Percentiles rank a stretch among this genome's conserved stretches.
Conservation (phyloP, 2,797 vertebrate species). For the Rhinichthys osculus region DNA sequence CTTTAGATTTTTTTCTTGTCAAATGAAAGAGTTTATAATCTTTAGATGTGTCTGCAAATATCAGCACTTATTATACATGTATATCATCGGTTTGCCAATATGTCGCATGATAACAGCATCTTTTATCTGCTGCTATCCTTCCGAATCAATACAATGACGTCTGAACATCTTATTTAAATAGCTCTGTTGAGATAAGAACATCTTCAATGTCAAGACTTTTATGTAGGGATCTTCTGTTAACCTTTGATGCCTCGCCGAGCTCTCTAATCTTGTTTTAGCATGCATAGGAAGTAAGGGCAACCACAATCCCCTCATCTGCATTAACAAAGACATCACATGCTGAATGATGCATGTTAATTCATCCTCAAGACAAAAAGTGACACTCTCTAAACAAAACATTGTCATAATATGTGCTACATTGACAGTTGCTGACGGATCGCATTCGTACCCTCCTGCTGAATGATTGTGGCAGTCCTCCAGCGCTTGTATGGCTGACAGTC, state of each 20-base stretch:
- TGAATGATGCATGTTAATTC: slow-evolving; percentile 47
- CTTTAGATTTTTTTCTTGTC: background rate
- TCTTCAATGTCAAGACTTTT: slow-evolving; percentile 35
- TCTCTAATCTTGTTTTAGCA: slow-evolving; percentile 48
- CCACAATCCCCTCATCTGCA: slow-evolving; percentile 34
- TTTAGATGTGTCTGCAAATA: background rate
- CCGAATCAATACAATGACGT: slow-evolving; percentile 15
- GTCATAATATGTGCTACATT: background rate
- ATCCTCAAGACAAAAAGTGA: slow-evolving; percentile 33
- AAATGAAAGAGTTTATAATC: background rate
- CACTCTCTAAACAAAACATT: slow-evolving; percentile 19
- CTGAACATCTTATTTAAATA: slow-evolving; percentile 29
- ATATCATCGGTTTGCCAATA: background rate
- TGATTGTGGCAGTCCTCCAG: slow-evolving; percentile 63
- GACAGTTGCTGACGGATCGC: background rate
- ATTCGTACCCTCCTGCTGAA: slow-evolving; percentile 83
- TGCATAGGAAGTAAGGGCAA: slow-evolving; percentile 24
- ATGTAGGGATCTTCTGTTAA: slow-evolving; percentile 35
- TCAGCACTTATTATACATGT: background rate
- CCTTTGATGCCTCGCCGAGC: slow-evolving; percentile 46
- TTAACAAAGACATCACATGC: slow-evolving; percentile 49
- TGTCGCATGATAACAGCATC: slow-evolving; percentile 3
- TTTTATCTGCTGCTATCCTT: background rate
- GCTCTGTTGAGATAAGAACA: slow-evolving; percentile 48
- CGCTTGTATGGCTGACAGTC: slow-evolving; percentile 22